A percentile compares a stretch with the other conserved stretches of the same genome.
phyloP scores from a whole-genome alignment of 1,140 invertebrate genomes.

The Orchestia grillus region DNA sequence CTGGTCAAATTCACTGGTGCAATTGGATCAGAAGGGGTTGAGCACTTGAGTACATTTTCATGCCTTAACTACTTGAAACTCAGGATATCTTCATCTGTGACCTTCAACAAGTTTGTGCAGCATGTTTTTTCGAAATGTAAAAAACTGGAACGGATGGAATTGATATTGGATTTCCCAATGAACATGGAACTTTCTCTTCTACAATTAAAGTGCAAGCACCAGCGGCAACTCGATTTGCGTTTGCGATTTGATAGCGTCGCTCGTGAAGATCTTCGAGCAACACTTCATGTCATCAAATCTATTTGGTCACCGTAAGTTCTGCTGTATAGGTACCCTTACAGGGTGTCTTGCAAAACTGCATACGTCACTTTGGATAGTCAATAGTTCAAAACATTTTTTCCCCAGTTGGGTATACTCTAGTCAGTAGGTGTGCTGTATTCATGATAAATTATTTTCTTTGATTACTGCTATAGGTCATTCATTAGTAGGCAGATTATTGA shows the following conservation, averaged over 20 bases:
- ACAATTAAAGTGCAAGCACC: neutral
- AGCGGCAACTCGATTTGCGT: neutral
- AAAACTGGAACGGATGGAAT: neutral
- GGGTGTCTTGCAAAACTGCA: too few species aligned
- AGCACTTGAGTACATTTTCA: neutral
- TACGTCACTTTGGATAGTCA: too few species aligned
- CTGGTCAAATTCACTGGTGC: slow-evolving; percentile 1
- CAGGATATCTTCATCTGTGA: neutral
- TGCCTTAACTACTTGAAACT: neutral
- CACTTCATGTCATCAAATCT: neutral
- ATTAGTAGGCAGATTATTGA: too few species aligned
- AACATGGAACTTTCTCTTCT: neutral
- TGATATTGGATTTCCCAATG: neutral
- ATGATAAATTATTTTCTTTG: too few species aligned
- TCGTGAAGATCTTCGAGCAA: neutral
- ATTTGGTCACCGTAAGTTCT: neutral
- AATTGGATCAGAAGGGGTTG: neutral
- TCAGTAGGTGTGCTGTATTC: too few species aligned
- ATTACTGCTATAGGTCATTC: too few species aligned
- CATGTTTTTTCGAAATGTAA: neutral
- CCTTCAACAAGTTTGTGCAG: neutral
- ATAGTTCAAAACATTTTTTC: too few species aligned
- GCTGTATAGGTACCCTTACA: too few species aligned
- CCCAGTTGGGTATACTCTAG: too few species aligned
- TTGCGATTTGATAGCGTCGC: neutral